Evolutionary conservation across 2,113 vertebrate species (phyloP).

Genomic region (Fukomys damarensis): DNA sequence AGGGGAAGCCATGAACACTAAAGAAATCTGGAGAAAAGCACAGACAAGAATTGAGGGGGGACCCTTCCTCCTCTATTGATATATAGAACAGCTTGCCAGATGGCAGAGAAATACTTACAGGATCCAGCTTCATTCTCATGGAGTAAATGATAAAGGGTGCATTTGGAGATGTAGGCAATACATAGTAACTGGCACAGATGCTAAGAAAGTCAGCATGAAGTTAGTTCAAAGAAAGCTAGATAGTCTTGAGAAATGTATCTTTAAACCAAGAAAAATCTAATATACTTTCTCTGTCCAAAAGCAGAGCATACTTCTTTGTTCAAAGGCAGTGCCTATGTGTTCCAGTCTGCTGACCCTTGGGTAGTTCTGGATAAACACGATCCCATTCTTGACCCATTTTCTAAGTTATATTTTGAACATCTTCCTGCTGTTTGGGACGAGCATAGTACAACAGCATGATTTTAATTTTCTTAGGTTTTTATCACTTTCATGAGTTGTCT

Average conservation of each 20-base stretch:
- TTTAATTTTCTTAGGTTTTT: neutral
- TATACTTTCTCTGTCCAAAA: neutral
- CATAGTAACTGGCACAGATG: neutral
- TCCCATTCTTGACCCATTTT: neutral
- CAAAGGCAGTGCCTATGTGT: neutral
- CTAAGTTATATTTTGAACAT: neutral
- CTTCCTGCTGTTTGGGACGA: neutral
- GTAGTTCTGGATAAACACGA: neutral
- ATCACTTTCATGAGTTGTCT: neutral
- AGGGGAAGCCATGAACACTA: neutral
- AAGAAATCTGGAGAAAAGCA: neutral
- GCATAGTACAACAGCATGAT: neutral
- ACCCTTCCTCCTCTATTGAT: neutral
- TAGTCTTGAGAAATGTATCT: neutral
- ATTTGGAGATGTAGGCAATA: neutral
- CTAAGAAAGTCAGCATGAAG: neutral
- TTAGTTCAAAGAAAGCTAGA: neutral
- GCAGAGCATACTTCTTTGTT: neutral
- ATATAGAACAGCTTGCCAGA: too few species aligned
- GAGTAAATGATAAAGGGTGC: neutral
- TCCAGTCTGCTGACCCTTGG: neutral
- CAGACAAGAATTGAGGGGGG: neutral
- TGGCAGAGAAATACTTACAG: neutral
- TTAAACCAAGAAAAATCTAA: neutral
- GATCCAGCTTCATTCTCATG: neutral